Evolutionary conservation across 1,140 invertebrate species (phyloP), one percentile per base, ranked within the genome.

Genomic region (Scaptomyza montana): DNA sequence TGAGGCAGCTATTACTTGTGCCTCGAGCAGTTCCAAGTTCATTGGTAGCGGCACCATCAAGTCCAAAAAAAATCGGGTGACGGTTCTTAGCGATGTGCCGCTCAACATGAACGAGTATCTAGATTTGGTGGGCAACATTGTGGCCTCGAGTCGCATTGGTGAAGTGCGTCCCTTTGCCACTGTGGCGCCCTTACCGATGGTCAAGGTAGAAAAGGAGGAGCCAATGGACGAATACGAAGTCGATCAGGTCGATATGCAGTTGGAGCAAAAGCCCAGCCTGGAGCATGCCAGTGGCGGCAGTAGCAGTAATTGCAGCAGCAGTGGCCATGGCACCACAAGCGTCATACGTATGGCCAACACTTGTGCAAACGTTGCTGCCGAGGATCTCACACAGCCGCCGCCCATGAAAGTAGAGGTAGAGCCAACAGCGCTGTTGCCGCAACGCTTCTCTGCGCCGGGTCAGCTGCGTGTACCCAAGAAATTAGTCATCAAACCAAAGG

Each of bases 401-500:
- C 61, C 71, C 12, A 70, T 89, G 65, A 89, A 89, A 51, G 71
- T 89, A 9, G 86, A 89, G 51, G 85, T 75, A 13, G 84, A 85
- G 25, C 28, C 69, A 19, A 89, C 84, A 4, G 64, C 61, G 36
- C 39, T 89, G 45, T 54, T 74, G 7, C 77, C 77, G 9, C 82
- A 80, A 50, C 72, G 74, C 13, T 70, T 85, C 45, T 65, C 77
- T 5, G 62, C 75, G 4, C 74, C 75, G 21, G 63, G 76, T 7
- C 74, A 80, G 49, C 86, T 82, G 21, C 89, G 81, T 28, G 90
- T 90, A 12, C 90, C 90, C 46, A 91, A 91, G 65, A 91, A 91
- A 69, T 87, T 91, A 68, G 75, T 91, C 74, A 91, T 91, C 64
- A 91, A 91, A 74, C 90, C 90, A 82, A 91, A 91, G 86, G 77